A percentile compares a stretch with the other conserved stretches of the same genome.
Conservation (phyloP, 2,113 vertebrate species). For the Forbesichthys papilliferus region DNA sequence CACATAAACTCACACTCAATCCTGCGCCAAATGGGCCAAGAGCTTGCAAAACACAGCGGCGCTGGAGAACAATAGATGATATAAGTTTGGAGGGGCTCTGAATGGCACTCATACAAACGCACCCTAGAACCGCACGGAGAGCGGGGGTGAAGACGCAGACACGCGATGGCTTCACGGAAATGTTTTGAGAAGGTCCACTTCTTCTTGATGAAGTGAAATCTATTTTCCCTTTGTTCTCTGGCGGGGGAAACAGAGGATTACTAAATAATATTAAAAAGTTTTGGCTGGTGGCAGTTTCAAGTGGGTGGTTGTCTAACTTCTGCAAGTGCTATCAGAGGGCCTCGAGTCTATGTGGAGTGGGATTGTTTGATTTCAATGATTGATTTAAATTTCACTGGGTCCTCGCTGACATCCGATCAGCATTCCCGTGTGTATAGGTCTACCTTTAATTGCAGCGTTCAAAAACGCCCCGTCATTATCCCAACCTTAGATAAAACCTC, state of each 20-base stretch:
- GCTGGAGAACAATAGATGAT: slow-evolving; percentile 57
- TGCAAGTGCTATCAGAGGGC: slow-evolving; percentile 37
- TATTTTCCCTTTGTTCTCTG: slow-evolving; percentile 34
- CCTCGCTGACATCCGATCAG: not conserved
- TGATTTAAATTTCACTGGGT: not conserved
- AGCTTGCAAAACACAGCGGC: slow-evolving; percentile 39
- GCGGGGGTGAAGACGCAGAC: slow-evolving; percentile 35
- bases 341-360: slow-evolving; percentile 39
- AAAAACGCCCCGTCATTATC: too few species aligned
- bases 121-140: slow-evolving; percentile 40
- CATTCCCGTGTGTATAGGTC: not conserved
- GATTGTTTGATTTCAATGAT: too few species aligned
- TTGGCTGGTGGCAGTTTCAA: slow-evolving; percentile 47
- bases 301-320: slow-evolving; percentile 60
- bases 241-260: slow-evolving; percentile 46
- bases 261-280: slow-evolving; percentile 46
- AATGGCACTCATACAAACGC: slow-evolving; percentile 54
- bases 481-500: not conserved
- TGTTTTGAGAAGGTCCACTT: slow-evolving; percentile 72
- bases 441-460: not conserved
- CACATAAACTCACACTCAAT: slow-evolving; percentile 51
- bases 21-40: slow-evolving; percentile 46
- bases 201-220: slow-evolving; percentile 63
- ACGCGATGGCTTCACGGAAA: slow-evolving; percentile 40
- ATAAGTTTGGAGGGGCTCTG: slow-evolving; percentile 60